A percentile compares a stretch with the other conserved stretches of the same genome.
These are phyloP conservation scores for Oasisia sp. DNA, from an alignment of 2,888 invertebrate species.

Conservation along the genomic window DNA sequence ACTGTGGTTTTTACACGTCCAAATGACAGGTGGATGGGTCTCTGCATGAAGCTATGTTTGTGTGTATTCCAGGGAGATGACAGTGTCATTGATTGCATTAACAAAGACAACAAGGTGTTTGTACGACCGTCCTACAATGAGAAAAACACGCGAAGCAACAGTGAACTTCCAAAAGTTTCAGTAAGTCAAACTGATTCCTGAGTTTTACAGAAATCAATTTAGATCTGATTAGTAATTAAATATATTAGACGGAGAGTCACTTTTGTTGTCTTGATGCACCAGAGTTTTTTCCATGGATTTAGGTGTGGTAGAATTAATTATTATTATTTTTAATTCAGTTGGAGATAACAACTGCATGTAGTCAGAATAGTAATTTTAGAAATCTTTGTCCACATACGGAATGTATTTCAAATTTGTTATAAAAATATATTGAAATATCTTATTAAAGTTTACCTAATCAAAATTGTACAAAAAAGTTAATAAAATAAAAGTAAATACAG, in stretches of 20 bases:
- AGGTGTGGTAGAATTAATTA: too few species aligned
- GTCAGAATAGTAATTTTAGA: background rate
- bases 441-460: background rate
- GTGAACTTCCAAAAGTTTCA: background rate
- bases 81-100: background rate
- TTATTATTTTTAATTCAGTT: too few species aligned
- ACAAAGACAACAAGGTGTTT: background rate
- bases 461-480: background rate
- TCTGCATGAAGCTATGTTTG: background rate
- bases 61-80: background rate
- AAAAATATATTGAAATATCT: background rate
- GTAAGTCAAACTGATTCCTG: background rate
- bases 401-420: background rate
- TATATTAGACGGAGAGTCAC: too few species aligned
- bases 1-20: too few species aligned
- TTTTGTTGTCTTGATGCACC: too few species aligned
- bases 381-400: background rate
- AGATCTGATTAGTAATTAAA: background rate
- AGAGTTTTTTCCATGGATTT: too few species aligned
- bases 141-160: background rate
- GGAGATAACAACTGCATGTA: background rate
- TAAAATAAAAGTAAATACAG: background rate
- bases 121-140: background rate
- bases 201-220: background rate
- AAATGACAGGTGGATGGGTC: too few species aligned